Evolutionary conservation across 2,113 vertebrate species (phyloP).

Genomic region (Xiphophorus hellerii): DNA sequence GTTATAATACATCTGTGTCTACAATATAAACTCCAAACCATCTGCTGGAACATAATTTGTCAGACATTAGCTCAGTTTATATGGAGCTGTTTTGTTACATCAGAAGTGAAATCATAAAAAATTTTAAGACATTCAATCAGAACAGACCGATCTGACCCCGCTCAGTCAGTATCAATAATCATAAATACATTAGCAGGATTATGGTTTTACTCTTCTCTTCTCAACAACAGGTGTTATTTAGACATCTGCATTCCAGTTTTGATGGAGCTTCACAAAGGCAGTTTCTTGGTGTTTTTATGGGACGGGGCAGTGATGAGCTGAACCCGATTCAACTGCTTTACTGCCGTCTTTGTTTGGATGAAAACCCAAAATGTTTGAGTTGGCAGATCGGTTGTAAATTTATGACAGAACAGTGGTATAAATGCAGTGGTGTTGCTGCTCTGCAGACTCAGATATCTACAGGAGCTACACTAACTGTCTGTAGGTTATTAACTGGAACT

Average conservation of each 20-base stretch:
- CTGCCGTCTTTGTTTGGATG: constrained; percentile 77
- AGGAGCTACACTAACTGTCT: constrained; percentile 5
- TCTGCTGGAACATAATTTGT: no score
- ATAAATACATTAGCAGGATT: not conserved
- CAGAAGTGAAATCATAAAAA: no score
- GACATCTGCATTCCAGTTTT: constrained; percentile 69
- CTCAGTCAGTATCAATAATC: no score
- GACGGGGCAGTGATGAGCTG: constrained; percentile 62
- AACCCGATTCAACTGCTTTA: constrained; percentile 67
- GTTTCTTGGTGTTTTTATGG: constrained; percentile 33
- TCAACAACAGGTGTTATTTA: constrained; percentile 55
- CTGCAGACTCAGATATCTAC: constrained; percentile 28
- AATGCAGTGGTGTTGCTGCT: constrained; percentile 27
- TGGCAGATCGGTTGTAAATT: constrained; percentile 74
- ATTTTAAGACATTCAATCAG: no score
- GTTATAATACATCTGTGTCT: no score
- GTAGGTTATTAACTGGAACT: constrained; percentile 27
- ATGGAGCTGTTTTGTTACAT: no score
- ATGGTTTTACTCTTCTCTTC: not conserved
- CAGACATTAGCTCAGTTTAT: no score
- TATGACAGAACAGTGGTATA: constrained; percentile 65
- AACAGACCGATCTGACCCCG: no score
- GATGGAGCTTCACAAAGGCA: constrained; percentile 68
- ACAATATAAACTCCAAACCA: no score
- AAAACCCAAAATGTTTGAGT: constrained; percentile 76